Evolutionary conservation across 2,888 invertebrate genomes (phyloP), one percentile per base, ranked within the genome.

Genomic region (Pemphredon lugubris): DNA sequence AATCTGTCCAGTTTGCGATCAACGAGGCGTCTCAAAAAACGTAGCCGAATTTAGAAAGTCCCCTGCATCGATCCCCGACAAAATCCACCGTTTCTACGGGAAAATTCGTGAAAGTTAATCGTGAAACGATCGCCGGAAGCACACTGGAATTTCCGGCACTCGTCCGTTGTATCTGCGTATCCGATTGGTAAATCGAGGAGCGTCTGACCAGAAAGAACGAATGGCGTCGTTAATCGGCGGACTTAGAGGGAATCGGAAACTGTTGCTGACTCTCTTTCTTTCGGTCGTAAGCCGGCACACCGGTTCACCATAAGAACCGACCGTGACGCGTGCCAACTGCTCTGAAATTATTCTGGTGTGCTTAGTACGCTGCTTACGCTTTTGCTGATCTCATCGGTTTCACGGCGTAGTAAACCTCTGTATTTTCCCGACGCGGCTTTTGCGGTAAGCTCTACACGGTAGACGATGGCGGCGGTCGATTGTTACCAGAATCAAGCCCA

Each of bases 391-490:
- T 30, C 44, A 39, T 32, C 55, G 50, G 18, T 69, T 14, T 69
- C 50, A 44, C 42, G 30, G 45, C 50, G 37, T n/a, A n/a, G 54
- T 60, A 7, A 3, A 5, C 63, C 55, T 16, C 47, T 44, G 53
- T 54, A 18, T 50, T 65, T 60, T 58, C 26, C 53, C 54, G 59
- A 58, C 65, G 59, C 65, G 58, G 34, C 61, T 73, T 68, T 64
- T 72, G 66, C 47, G 63, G 65, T 73, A 75, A 77, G 70, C 72
- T 51, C 45, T 47, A 76, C 65, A 59, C 67, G 55, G 65, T 50
- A 73, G 70, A 70, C 82, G 80, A 89, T 88, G 88, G 88, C 88
- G 86, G 85, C 87, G 78, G 86, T 88, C 68, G 87, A 86, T 77
- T 86, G 84, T 83, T 88, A 85, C 81, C 88, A 86, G 73, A 86